Evolutionary conservation across 1,140 invertebrate genomes (phyloP), one percentile per base, ranked within the genome.

Genomic region (Drosophila ohnishii): DNA sequence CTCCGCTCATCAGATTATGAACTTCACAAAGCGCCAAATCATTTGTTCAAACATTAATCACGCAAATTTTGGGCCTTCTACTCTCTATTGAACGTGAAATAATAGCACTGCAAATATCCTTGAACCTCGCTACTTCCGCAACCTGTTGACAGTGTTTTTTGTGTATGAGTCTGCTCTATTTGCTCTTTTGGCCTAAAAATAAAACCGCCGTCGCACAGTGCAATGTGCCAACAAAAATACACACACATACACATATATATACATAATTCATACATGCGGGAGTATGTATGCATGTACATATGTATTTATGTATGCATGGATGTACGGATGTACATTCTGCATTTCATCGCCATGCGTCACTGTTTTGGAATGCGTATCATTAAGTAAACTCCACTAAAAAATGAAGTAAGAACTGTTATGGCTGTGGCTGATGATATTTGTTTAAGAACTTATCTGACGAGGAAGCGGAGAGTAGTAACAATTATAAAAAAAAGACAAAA

Each of bases 121-220:
- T 79, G 83, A 73, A 59, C 44, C 62, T 48, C 78, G 69, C 70
- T 83, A 86, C 80, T 87, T 88, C 83, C 83, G 83, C 84, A 87
- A 87, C 83, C 83, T 87, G 83, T 87, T 87, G 84, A 87, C 80
- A 87, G 59, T 65, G 72, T 71, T 75, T 51, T 58, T 32, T 56
- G 65, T 79, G 53, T 32, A 53, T 53, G 63, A 50, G 61, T 40
- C 48, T 51, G 61, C 39, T 53, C 45, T 64, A 47, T 80, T 69
- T 35, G 53, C 40, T 56, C 45, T 63, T 56, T 37, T 78, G 42
- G 53, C 59, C 75, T 80, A 88, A 77, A 83, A 87, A 87, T 88
- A 87, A 35, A 42, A 35, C 51, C 34, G 34, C 40, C 47, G 65
- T 56, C 56, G 50, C 48, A 75, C 78, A 70, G 79, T 87, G 84